Conservation (phyloP, 2,888 invertebrate species). For the Melanostoma mellinum region DNA sequence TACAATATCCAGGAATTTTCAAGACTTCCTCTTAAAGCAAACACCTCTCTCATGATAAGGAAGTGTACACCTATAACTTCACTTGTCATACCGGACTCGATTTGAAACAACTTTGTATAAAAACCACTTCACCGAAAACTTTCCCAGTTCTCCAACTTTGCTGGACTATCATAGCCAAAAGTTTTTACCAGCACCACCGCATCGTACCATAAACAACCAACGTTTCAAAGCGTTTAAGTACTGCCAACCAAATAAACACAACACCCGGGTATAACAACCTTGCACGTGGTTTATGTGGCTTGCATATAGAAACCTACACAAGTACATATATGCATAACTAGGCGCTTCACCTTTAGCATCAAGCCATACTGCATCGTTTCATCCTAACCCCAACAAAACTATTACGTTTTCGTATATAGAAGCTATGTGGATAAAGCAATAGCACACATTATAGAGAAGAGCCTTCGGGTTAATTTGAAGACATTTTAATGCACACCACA, state of each 20-base stretch:
- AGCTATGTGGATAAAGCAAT: not conserved
- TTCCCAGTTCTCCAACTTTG: slow-evolving; percentile 23
- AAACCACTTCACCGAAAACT: slow-evolving; percentile 38
- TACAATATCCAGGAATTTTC: too few relatives aligned
- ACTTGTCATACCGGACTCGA: too few relatives aligned
- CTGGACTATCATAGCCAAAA: slow-evolving; percentile 25
- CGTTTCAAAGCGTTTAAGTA: slow-evolving; percentile 52
- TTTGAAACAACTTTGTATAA: slow-evolving; percentile 28
- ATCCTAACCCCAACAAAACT: slow-evolving; percentile 27
- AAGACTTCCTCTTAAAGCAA: too few relatives aligned
- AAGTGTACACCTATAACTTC: too few relatives aligned
- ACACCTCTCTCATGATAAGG: too few relatives aligned
- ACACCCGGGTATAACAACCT: slow-evolving; percentile 21
- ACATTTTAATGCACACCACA: slow-evolving; percentile 43
- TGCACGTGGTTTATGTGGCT: slow-evolving; percentile 45
- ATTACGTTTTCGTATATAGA: slow-evolving; percentile 6
- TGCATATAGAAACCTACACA: not conserved
- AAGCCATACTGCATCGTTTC: slow-evolving; percentile 19
- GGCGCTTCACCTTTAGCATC: slow-evolving; percentile 46
- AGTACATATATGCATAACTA: slow-evolving; percentile 18
- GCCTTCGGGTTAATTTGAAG: slow-evolving; percentile 50
- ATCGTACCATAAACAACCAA: slow-evolving; percentile 52
- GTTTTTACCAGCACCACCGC: slow-evolving; percentile 23
- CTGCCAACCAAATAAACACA: slow-evolving; percentile 53
- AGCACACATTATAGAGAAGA: not conserved